Evolutionary conservation across 2,888 invertebrate genomes (phyloP).

Genomic region (Fissipunctia ypsillon): DNA sequence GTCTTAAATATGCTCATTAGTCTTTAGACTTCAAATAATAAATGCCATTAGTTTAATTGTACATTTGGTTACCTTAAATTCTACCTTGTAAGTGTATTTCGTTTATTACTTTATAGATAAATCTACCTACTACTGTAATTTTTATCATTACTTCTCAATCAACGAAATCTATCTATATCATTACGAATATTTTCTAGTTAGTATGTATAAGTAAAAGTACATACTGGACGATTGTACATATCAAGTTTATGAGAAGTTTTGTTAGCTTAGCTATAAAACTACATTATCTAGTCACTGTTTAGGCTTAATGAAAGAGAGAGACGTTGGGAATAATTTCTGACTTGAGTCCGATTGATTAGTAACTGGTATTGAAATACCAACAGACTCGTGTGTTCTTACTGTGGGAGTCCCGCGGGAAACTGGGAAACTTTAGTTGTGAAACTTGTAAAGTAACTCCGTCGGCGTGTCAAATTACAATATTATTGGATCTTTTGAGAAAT

Average conservation of each 20-base stretch:
- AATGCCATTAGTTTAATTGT: slow-evolving; percentile 72
- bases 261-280: slow-evolving; percentile 66
- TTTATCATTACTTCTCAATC: slow-evolving; percentile 68
- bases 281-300: slow-evolving; percentile 78
- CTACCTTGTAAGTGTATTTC: slow-evolving; percentile 64
- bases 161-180: slow-evolving; percentile 70
- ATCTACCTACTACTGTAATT: slow-evolving; percentile 54
- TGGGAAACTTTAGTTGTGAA: slow-evolving; percentile 7
- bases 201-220: slow-evolving; percentile 55
- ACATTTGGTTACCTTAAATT: slow-evolving; percentile 62
- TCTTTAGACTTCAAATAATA: slow-evolving; percentile 73
- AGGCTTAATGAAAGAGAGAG: slow-evolving; percentile 64
- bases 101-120: slow-evolving; percentile 54
- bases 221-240: slow-evolving; percentile 77
- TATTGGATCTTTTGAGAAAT: not conserved
- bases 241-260: slow-evolving; percentile 72
- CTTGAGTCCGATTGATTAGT: slow-evolving; percentile 17
- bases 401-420: slow-evolving; percentile 2
- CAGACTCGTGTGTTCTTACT: slow-evolving; percentile 12
- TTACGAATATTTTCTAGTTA: slow-evolving; percentile 59
- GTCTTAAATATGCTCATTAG: slow-evolving; percentile 83
- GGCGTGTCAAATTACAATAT: slow-evolving; percentile 18
- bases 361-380: slow-evolving; percentile 23
- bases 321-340: slow-evolving; percentile 43
- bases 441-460: slow-evolving; percentile 26